Base-by-base conservation (phyloP, 1,140 invertebrate genomes). In the Odontomachus brunneus region DNA sequence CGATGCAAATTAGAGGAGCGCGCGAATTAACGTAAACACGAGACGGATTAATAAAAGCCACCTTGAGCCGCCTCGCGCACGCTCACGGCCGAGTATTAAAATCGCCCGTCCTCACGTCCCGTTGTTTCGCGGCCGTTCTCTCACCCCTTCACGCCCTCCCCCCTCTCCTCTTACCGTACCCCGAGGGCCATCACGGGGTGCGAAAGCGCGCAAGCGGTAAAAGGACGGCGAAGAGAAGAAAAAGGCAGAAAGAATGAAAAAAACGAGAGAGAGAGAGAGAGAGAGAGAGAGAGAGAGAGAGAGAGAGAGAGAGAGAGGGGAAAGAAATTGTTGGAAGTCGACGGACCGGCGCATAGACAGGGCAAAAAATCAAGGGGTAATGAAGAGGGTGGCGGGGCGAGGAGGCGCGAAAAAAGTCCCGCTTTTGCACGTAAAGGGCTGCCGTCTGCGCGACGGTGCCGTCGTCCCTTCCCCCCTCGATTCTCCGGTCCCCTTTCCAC, bases 401-500 rank as follows among this genome's bases (percentile, higher is more conserved):
- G 60, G 14, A 22, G 17, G 2, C 14, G 57, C 9, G 73, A 17
- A 76, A 85, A 82, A 82, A 78, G 55, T 80, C 51, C 53, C 17
- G 83, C 53, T 73, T 87, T 86, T 80, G 59, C 74, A 48, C 72
- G 82, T 76, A 69, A 89, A 90, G 89, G 88, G 73, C 76, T 82
- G 85, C 84, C 86, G 86, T 80, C 67, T 71, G 74, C 62, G 84
- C 84, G 55, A 62, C 51, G 57, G 38, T 67, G 22, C 60, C 24
- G 62, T 24, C 81, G 55, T 80, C 82, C 3, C 24, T 15, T 26
- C 11, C 17, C 62, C 73, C 12, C 72, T 29, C 19, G n/a, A 22
- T 29, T 33, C 48, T 55, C 33, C 49, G 48, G 29, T n/a, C 73
- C 38, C 69, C 62, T 76, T 88, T 88, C 86, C 86, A 90, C 90